These are phyloP conservation scores for Drosophila santomea DNA, from an alignment of 1,140 invertebrate genomes.

Conservation along the genomic window DNA sequence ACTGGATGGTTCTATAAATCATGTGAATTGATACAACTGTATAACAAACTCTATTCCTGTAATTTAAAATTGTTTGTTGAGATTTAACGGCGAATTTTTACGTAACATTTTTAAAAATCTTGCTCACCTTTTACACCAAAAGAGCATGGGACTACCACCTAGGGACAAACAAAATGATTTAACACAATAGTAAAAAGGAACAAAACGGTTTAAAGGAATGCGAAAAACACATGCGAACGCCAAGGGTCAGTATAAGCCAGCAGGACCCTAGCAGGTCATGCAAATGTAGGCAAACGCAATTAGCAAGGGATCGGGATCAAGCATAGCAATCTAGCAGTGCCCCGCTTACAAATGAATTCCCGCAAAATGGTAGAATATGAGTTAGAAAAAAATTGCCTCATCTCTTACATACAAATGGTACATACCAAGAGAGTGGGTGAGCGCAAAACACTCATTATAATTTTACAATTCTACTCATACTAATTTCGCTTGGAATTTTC, in stretches of 20 bases:
- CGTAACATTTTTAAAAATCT: too few relatives aligned
- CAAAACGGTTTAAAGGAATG: slow-evolving; percentile 10
- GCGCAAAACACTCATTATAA: slow-evolving; percentile 62
- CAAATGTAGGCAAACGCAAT: slow-evolving; percentile 70
- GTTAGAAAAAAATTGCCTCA: slow-evolving; percentile 13
- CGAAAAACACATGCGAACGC: background rate
- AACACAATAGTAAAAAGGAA: slow-evolving; percentile 16
- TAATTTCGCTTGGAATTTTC: slow-evolving; percentile 62
- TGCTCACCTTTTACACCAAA: too few relatives aligned
- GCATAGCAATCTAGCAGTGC: slow-evolving; percentile 23
- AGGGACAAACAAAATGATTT: slow-evolving; percentile 10
- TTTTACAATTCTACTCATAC: slow-evolving; percentile 59
- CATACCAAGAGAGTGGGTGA: slow-evolving; percentile 1
- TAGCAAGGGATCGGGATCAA: slow-evolving; percentile 46
- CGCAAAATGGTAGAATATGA: slow-evolving; percentile 51
- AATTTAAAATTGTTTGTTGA: too few relatives aligned
- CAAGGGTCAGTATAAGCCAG: slow-evolving; percentile 25
- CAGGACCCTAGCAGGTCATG: slow-evolving; percentile 41
- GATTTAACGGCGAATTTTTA: too few relatives aligned
- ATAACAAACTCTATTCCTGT: too few relatives aligned
- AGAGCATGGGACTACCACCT: too few relatives aligned
- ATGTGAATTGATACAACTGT: too few relatives aligned
- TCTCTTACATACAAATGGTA: slow-evolving; percentile 32
- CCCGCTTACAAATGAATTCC: background rate
- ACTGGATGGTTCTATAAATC: too few relatives aligned